phyloP scores from a whole-genome alignment of 1,140 invertebrate genomes.

The Colletes latitarsis region DNA sequence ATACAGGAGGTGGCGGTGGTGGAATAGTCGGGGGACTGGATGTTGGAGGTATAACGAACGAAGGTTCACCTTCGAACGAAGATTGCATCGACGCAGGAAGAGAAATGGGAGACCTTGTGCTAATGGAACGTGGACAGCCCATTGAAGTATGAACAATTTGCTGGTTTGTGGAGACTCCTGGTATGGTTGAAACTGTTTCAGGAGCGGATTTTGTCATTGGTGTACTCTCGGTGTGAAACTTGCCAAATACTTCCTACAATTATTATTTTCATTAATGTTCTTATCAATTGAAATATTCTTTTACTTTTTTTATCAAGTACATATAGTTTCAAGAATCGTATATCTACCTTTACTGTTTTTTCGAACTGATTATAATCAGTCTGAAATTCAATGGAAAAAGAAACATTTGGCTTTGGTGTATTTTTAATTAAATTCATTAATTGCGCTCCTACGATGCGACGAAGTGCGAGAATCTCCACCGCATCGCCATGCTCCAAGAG shows the following conservation, averaged over 20 bases:
- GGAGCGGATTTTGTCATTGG: slow-evolving; percentile 67
- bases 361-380: slow-evolving; percentile 91
- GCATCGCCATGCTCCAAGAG: slow-evolving; percentile 91
- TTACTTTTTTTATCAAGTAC: neutral
- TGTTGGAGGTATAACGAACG: slow-evolving; percentile 76
- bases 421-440: slow-evolving; percentile 89
- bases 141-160: slow-evolving; percentile 74
- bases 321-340: neutral
- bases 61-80: slow-evolving; percentile 87
- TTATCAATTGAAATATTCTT: neutral
- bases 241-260: slow-evolving; percentile 87
- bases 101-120: slow-evolving; percentile 85
- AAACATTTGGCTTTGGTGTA: slow-evolving; percentile 89
- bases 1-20: slow-evolving; percentile 76
- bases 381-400: slow-evolving; percentile 90
- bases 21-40: slow-evolving; percentile 80
- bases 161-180: slow-evolving; percentile 63
- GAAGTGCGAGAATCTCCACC: slow-evolving; percentile 90
- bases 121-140: slow-evolving; percentile 82
- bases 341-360: slow-evolving; percentile 81
- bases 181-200: slow-evolving; percentile 59
- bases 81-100: slow-evolving; percentile 87
- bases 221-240: slow-evolving; percentile 85
- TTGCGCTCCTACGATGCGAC: slow-evolving; percentile 88
- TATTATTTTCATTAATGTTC: neutral